A percentile compares a stretch with the other conserved stretches of the same genome.
Evolutionary conservation across 2,113 vertebrate species (phyloP).

Genomic region (Coregonus clupeaformis): DNA sequence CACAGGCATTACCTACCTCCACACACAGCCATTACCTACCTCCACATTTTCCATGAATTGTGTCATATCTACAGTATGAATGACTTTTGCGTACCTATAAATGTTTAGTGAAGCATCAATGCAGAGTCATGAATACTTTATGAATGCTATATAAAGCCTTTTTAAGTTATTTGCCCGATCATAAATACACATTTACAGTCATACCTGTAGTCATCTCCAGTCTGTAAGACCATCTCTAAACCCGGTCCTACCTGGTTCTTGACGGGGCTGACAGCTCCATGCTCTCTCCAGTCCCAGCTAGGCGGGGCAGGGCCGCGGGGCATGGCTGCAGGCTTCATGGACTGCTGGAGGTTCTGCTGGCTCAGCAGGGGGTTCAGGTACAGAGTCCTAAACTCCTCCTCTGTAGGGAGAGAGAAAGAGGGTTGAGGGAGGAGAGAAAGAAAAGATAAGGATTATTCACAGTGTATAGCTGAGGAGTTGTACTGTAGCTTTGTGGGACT

Average conservation of each 20-base stretch:
- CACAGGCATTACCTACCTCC: too few species aligned
- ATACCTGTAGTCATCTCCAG: background rate
- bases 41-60: too few species aligned
- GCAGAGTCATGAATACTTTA: slow-evolving; percentile 5
- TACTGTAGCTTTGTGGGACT: too few species aligned
- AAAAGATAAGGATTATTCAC: background rate
- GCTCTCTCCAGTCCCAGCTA: slow-evolving; percentile 85
- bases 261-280: slow-evolving; percentile 82
- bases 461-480: too few species aligned
- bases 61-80: too few species aligned
- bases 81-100: too few species aligned
- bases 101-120: too few species aligned
- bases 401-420: slow-evolving; percentile 58
- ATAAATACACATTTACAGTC: background rate
- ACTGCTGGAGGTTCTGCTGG: slow-evolving; percentile 61
- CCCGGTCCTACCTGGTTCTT: slow-evolving; percentile 82
- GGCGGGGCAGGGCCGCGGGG: slow-evolving; percentile 56
- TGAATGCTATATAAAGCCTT: background rate
- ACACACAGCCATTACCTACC: too few species aligned
- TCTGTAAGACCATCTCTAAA: background rate
- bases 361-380: slow-evolving; percentile 84
- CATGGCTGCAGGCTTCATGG: slow-evolving; percentile 65
- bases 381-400: slow-evolving; percentile 82
- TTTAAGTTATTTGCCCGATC: background rate
- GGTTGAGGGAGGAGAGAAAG: background rate